These are phyloP conservation scores for Acropora yongei DNA, from an alignment of 64 coral and sea anemone genomes.

Conservation along the genomic window DNA sequence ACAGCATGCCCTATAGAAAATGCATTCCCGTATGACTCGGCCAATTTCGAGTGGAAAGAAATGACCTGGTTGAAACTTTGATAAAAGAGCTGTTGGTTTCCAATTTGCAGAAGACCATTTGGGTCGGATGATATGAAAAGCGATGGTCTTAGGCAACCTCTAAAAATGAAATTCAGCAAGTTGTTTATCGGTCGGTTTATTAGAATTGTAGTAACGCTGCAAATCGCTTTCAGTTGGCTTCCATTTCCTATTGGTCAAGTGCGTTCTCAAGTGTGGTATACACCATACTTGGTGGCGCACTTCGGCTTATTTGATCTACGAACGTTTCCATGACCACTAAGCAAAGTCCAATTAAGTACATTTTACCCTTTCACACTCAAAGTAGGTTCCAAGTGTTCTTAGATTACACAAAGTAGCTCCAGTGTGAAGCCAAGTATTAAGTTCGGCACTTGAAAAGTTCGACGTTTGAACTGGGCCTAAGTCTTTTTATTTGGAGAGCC, in stretches of 20 bases:
- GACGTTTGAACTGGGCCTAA: no score
- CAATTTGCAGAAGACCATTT: no score
- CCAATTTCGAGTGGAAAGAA: background rate
- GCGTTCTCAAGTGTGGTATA: conserved; percentile 24
- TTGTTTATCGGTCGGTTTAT: conserved; percentile 2
- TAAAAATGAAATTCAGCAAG: conserved; percentile 6
- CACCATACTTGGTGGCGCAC: background rate
- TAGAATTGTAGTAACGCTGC: conserved; percentile 1
- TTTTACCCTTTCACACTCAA: conserved; percentile 9
- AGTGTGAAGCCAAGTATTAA: background rate
- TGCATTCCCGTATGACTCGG: no score
- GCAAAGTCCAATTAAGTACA: background rate
- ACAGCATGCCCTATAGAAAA: background rate
- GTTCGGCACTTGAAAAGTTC: no score
- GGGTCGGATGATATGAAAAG: conserved; percentile 9
- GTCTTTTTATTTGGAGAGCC: no score
- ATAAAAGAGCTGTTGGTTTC: background rate
- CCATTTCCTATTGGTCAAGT: no score
- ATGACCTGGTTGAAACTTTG: conserved; percentile 21
- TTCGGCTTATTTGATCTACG: background rate
- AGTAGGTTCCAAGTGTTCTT: conserved; percentile 13
- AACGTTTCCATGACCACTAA: conserved; percentile 5
- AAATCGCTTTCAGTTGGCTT: no score
- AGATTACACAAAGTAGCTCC: background rate
- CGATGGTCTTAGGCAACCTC: background rate